Evolutionary conservation across 1,140 invertebrate genomes (phyloP).

Genomic region (Drosophila tropicalis): DNA sequence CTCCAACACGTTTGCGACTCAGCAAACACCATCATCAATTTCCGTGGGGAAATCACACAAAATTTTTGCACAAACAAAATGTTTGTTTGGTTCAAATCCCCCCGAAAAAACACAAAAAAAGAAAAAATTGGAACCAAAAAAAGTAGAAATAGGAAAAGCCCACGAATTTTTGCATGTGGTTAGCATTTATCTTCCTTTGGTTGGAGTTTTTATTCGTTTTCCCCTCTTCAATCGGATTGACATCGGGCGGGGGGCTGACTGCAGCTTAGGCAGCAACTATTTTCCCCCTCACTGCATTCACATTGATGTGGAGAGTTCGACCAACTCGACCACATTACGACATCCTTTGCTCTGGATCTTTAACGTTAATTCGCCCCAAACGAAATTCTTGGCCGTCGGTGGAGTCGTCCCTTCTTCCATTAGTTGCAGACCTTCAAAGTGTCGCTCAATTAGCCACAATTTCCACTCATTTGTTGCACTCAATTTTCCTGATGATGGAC

Average conservation of each 20-base stretch:
- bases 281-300: constrained; percentile 16
- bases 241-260: not conserved
- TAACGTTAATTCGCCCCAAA: no score
- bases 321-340: constrained; percentile 10
- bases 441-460: constrained; percentile 32
- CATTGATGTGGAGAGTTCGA: constrained; percentile 34
- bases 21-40: constrained; percentile 81
- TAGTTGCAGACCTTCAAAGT: constrained; percentile 15
- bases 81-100: constrained; percentile 51
- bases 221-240: constrained; percentile 1
- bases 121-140: constrained; percentile 8
- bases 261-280: constrained; percentile 23
- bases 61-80: constrained; percentile 81
- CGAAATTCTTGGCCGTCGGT: not conserved
- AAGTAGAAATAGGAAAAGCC: constrained; percentile 32
- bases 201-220: constrained; percentile 31
- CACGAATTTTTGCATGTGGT: constrained; percentile 57
- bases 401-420: constrained; percentile 8
- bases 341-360: not conserved
- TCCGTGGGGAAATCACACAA: constrained; percentile 81
- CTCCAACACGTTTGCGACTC: constrained; percentile 79
- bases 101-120: constrained; percentile 11
- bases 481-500: constrained; percentile 19
- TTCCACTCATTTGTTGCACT: constrained; percentile 39
- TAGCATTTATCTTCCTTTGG: constrained; percentile 38